Evolutionary conservation across 2,888 invertebrate genomes (phyloP), one percentile per base, ranked within the genome.

Genomic region (Auanema sp.): DNA sequence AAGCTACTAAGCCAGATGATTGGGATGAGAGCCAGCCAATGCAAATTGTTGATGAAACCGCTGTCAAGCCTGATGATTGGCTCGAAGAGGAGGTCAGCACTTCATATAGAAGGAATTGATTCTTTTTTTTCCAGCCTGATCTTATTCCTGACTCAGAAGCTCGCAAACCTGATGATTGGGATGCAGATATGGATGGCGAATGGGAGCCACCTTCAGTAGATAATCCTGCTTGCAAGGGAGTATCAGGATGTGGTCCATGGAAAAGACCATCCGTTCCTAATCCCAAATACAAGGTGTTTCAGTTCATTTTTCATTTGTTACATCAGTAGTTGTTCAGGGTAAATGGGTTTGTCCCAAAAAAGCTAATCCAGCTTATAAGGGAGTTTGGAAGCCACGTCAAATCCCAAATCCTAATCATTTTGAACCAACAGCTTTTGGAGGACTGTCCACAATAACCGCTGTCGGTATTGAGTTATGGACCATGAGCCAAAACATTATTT

Each of bases 391-490:
- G 42, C 84, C 87, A n/a, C 88, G 89, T 63, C 89, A 90, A 79
- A 91, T 98, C 68, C 88, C 89, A 54, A 98, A 98, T 87, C 97
- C 98, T 0, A 88, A 93, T 83, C 95, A 89, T 87, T 98, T 92
- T 86, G 90, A 91, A 82, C 96, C 90, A 61, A 95, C 96, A n/a
- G 94, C 91, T 21, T 79, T 77, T 54, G 69, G 50, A 11, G 78
- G 79, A 57, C 68, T 81, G 14, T 66, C 66, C 21, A 71, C 78
- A 24, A 72, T 81, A 40, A 62, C 74, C 2, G 94, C 96, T 21
- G 88, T 98, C 60, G 98, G 97, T 18, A 90, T 98, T 84, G 98
- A 98, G 85, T 87, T 98, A 70, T 98, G 98, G 98, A 94, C 97
- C 5, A 97, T 98, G 93, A 92, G 93, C 0, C 91, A 92, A 68